Conservation (phyloP, 2,888 invertebrate species). For the Stictocephala bisonia region DNA sequence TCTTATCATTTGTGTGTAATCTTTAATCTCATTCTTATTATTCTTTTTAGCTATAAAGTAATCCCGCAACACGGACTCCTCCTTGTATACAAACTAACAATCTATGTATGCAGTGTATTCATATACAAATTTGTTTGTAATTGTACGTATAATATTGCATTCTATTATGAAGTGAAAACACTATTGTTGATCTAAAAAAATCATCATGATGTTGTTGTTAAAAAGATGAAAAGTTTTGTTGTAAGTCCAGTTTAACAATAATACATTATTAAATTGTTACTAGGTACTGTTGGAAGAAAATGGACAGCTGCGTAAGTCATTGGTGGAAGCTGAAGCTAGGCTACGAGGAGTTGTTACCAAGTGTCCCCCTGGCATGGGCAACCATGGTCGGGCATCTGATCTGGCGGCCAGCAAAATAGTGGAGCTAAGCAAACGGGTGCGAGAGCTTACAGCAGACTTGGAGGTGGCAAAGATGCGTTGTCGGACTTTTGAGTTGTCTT, state of each 20-base stretch:
- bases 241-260: background rate
- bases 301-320: constrained; percentile 31
- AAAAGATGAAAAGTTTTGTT: background rate
- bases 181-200: background rate
- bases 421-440: constrained; percentile 74
- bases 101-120: too few species aligned
- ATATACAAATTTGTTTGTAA: too few species aligned
- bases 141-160: too few species aligned
- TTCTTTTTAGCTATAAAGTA: too few species aligned
- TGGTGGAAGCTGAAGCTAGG: constrained; percentile 45
- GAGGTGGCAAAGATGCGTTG: constrained; percentile 72
- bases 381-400: constrained; percentile 65
- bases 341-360: constrained; percentile 42
- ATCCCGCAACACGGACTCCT: too few species aligned
- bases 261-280: background rate
- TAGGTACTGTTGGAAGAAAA: constrained; percentile 45
- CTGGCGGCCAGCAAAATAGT: constrained; percentile 74
- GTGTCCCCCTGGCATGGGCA: constrained; percentile 41
- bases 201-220: background rate
- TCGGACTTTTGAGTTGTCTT: constrained; percentile 63
- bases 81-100: too few species aligned
- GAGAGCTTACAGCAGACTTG: constrained; percentile 73
- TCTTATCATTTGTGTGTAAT: too few species aligned
- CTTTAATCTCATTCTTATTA: too few species aligned
- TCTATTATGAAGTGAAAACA: background rate